A percentile compares a stretch with the other conserved stretches of the same genome.
Conservation (phyloP, 2,797 vertebrate species). For the Hemitrygon akajei region DNA sequence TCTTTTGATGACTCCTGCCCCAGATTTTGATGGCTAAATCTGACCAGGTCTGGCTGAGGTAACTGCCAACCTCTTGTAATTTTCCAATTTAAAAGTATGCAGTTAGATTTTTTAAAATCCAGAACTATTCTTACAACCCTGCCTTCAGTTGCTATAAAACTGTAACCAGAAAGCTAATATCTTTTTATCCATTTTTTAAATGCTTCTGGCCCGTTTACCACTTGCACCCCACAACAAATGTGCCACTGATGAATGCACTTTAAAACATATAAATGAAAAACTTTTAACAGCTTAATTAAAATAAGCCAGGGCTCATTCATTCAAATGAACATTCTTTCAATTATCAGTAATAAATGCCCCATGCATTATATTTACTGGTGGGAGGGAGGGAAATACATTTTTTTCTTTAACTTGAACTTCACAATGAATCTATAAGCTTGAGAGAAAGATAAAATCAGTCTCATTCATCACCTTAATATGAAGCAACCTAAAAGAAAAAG, state of each 20-base stretch:
- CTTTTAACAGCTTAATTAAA: conserved; percentile 8
- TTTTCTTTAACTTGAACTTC: conserved; percentile 18
- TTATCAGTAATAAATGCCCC: background rate
- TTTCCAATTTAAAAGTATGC: background rate
- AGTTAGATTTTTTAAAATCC: background rate
- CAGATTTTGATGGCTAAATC: background rate
- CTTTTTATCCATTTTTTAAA: background rate
- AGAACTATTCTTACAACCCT: background rate
- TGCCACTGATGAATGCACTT: background rate
- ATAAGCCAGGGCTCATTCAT: background rate
- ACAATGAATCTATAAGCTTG: background rate
- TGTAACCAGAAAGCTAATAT: background rate
- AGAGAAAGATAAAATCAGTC: conserved; percentile 30
- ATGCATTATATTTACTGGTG: background rate
- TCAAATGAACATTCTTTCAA: background rate
- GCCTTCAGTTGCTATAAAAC: background rate
- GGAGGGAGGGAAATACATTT: background rate
- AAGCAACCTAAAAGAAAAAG: background rate
- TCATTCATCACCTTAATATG: background rate
- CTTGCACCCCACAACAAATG: background rate
- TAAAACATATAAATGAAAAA: conserved; percentile 5
- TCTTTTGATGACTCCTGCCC: background rate
- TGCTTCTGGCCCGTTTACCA: background rate
- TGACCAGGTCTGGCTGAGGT: background rate
- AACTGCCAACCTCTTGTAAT: background rate